A percentile compares a stretch with the other conserved stretches of the same genome.
These are phyloP conservation scores for Cataglyphis albicans DNA, from an alignment of 2,888 invertebrate genomes.

Conservation along the genomic window DNA sequence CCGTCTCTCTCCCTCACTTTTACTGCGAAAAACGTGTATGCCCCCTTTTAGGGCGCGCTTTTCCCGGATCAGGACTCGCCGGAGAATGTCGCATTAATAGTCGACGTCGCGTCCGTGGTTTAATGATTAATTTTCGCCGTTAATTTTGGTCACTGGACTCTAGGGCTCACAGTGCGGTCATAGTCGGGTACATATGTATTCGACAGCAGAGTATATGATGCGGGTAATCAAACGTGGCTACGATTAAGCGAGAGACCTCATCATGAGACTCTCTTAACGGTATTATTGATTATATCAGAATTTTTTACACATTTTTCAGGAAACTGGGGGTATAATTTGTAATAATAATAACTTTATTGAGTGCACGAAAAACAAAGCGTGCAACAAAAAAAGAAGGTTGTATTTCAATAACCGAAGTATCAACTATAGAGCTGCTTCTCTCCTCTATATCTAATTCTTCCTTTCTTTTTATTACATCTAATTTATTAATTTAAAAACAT, in stretches of 20 bases:
- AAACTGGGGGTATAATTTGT: not conserved
- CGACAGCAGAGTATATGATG: constrained; percentile 5
- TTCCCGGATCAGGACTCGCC: not conserved
- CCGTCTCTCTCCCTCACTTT: constrained; percentile 17
- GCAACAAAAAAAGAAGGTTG: not conserved
- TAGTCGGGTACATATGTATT: not conserved
- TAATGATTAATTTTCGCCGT: constrained; percentile 33
- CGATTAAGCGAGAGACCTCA: not conserved
- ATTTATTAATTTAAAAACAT: not conserved
- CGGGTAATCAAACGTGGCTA: not conserved
- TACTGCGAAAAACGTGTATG: constrained; percentile 58
- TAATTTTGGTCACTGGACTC: constrained; percentile 17
- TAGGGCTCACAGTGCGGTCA: not conserved
- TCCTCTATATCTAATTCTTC: not conserved
- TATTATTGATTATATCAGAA: constrained; percentile 8
- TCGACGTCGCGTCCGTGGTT: constrained; percentile 9
- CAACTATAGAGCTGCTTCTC: not conserved
- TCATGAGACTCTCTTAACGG: not conserved
- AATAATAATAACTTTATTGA: not conserved
- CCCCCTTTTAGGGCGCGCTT: constrained; percentile 66
- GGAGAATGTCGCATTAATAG: constrained; percentile 36
- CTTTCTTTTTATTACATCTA: too few species aligned
- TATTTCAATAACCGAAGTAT: not conserved
- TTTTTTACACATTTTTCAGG: not conserved
- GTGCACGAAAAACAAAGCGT: not conserved